Evolutionary conservation across 2,888 invertebrate species (phyloP).

Genomic region (Serripes groenlandicus): DNA sequence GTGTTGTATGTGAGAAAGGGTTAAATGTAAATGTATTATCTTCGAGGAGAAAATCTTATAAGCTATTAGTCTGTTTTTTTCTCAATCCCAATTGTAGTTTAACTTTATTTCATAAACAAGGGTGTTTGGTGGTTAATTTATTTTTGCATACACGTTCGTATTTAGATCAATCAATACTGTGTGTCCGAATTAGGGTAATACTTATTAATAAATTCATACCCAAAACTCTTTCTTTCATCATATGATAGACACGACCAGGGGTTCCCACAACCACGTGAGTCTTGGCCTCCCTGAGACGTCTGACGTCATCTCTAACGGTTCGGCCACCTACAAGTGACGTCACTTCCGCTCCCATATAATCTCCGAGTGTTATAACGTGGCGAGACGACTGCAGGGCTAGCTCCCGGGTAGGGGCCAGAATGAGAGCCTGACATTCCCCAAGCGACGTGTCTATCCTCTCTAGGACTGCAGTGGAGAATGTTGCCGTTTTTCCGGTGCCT

Average conservation of each 20-base stretch:
- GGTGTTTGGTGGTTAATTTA: no score
- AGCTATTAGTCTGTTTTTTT: no score
- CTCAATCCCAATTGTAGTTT: no score
- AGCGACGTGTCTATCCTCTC: conserved; percentile 96
- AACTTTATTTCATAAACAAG: no score
- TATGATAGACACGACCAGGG: conserved; percentile 98
- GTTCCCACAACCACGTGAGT: conserved; percentile 99
- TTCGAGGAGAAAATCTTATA: no score
- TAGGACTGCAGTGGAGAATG: conserved; percentile 98
- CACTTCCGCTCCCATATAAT: conserved; percentile 98
- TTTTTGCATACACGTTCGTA: no score
- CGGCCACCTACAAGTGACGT: conserved; percentile 99
- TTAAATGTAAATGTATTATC: no score
- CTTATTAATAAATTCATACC: no score
- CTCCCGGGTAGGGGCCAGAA: conserved; percentile 97
- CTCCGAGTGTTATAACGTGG: conserved; percentile 98
- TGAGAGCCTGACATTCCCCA: conserved; percentile 97
- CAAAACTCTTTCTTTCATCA: conserved; percentile 96
- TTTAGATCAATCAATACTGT: no score
- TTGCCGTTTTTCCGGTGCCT: conserved; percentile 99
- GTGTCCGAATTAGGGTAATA: no score
- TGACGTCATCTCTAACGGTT: conserved; percentile 98
- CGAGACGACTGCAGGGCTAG: conserved; percentile 92
- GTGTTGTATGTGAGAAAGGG: no score
- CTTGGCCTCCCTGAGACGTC: conserved; percentile 94